These are phyloP conservation scores for Drosophila mimica DNA, from an alignment of 2,888 invertebrate species.

Conservation along the genomic window DNA sequence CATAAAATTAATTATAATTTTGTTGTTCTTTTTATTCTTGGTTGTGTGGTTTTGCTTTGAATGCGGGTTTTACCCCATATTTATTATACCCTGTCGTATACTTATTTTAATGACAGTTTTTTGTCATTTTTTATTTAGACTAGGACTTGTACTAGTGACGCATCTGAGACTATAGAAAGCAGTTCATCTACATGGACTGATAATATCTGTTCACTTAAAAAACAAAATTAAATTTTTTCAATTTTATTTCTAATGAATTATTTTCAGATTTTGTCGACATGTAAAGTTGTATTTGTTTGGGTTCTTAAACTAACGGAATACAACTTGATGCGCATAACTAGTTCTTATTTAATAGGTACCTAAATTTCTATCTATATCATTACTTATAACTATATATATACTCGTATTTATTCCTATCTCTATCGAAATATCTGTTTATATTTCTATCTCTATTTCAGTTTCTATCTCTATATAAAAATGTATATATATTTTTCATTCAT, in stretches of 20 bases:
- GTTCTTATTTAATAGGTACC: background rate
- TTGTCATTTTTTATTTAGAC: background rate
- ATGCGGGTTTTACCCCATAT: conserved; percentile 35
- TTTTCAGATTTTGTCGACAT: too few species aligned
- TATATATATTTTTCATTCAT: background rate
- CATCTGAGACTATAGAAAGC: background rate
- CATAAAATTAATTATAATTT: conserved; percentile 69
- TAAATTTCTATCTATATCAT: background rate
- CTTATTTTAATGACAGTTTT: conserved; percentile 30
- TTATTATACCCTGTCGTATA: conserved; percentile 13
- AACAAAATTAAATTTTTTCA: background rate
- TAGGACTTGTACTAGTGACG: background rate
- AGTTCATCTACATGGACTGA: background rate
- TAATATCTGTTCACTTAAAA: background rate
- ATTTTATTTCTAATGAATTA: too few species aligned
- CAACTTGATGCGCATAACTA: background rate
- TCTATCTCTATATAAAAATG: background rate
- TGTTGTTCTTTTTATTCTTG: conserved; percentile 21
- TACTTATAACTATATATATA: background rate
- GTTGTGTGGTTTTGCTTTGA: conserved; percentile 7
- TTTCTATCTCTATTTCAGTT: background rate
- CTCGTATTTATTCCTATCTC: too few species aligned
- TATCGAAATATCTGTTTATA: background rate
- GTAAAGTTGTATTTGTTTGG: background rate
- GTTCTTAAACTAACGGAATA: background rate